Evolutionary conservation across 2,888 invertebrate genomes (phyloP).

Genomic region (Mesorhabditis spiculigera): DNA sequence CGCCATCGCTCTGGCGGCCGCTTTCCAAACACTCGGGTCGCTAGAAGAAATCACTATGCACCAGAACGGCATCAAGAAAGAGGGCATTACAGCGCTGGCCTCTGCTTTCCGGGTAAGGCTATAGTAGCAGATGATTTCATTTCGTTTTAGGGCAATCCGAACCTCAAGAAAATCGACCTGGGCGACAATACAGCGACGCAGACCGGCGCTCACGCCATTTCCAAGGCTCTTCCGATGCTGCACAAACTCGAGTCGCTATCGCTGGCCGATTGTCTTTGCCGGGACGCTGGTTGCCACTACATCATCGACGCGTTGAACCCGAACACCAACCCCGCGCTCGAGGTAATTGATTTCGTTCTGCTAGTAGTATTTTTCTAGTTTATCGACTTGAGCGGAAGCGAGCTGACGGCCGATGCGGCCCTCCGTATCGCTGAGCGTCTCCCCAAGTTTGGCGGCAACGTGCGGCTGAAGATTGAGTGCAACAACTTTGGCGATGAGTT

Average conservation of each 20-base stretch:
- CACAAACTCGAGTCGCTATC: constrained; percentile 63
- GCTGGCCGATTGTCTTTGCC: constrained; percentile 64
- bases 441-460: no score
- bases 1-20: constrained; percentile 76
- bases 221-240: constrained; percentile 59
- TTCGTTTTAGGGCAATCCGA: constrained; percentile 65
- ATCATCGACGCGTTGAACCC: constrained; percentile 63
- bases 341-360: no score
- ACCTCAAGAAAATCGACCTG: constrained; percentile 73
- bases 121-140: no score
- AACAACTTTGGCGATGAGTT: constrained; percentile 23
- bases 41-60: constrained; percentile 88
- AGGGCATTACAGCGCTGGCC: constrained; percentile 77
- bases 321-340: no score
- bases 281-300: constrained; percentile 67
- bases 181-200: constrained; percentile 84
- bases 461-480: constrained; percentile 14
- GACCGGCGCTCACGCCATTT: constrained; percentile 75
- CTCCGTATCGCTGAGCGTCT: constrained; percentile 9
- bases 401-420: constrained; percentile 11
- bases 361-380: constrained; percentile 7
- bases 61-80: constrained; percentile 90
- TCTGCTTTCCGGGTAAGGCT: not conserved
- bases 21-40: constrained; percentile 71
- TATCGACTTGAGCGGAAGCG: constrained; percentile 20